Conservation (phyloP, 2,797 vertebrate species). For the Neopelma chrysocephalum region DNA sequence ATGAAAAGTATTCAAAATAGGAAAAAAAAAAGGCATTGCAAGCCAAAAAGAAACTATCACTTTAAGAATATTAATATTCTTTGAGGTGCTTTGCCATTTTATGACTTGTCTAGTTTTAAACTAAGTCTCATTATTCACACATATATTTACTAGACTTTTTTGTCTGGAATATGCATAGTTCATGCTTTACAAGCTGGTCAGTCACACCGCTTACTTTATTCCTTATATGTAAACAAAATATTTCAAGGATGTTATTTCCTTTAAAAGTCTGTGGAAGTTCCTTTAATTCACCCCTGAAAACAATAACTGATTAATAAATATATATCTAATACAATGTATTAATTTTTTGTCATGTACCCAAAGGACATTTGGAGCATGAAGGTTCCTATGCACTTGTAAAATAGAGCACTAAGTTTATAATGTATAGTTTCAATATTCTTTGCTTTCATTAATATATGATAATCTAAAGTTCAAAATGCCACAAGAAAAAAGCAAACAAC, state of each 20-base stretch:
- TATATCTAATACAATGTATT: not conserved
- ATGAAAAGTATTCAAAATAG: not conserved
- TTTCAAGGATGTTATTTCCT: not conserved
- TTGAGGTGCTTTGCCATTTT: not conserved
- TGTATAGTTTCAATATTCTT: not conserved
- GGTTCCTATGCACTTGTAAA: not conserved
- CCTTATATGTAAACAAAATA: not conserved
- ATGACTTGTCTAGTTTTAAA: not conserved
- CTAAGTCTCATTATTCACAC: not conserved
- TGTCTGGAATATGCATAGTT: not conserved
- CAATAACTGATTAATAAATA: not conserved
- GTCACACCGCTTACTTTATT: not conserved
- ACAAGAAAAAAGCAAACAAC: not conserved
- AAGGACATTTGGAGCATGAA: not conserved
- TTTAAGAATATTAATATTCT: not conserved
- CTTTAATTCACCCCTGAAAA: not conserved
- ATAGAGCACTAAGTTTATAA: not conserved
- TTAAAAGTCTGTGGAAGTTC: not conserved
- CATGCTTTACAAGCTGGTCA: not conserved
- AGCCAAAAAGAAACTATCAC: not conserved
- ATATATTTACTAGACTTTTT: not conserved
- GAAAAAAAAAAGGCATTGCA: not conserved
- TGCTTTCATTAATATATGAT: not conserved
- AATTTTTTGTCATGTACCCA: not conserved
- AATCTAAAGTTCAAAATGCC: not conserved